Base-by-base conservation (phyloP, 2,888 invertebrate species). In the Sthenelais limicola region DNA sequence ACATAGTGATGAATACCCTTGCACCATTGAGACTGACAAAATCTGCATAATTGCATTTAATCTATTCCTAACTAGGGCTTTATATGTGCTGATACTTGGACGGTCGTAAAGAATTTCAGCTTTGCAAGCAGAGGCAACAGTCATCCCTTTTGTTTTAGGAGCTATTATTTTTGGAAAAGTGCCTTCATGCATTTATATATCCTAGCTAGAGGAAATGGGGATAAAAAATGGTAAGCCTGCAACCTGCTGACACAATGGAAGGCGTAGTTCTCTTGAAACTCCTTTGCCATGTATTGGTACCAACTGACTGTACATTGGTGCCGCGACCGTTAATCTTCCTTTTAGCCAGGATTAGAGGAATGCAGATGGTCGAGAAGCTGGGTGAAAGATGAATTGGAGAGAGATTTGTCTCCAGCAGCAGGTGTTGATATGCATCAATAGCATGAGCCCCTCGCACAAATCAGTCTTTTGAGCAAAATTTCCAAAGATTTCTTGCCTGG, bases 381-480 rank as follows among this genome's bases (percentile, higher is more conserved):
- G 3, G 24, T 26, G 18, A 15, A 24, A 35, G 38, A 62, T 62
- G 26, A 43, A 62, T 62, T 35, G 62, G 26, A 26, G 38, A 9
- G 38, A 9, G 38, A 62, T 62, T 62, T 62, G 62, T 62, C 62
- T 38, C 26, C 9, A 15, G 26, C 62, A 24, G 62, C 62, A 62
- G 62, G 62, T 62, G 62, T 62, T 62, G 62, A 62, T 62, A 62
- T 38, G 62, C 62, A 62, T 62, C 62, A 62, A 62, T 62, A 62
- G 62, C 62, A n/a, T n/a, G n/a, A n/a, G 9, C 24, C 18, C 26
- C 62, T 62, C 35, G 38, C 26, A 38, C 62, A 38, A 62, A 62
- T 35, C 62, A 18, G 35, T 1, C 62, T 43, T 62, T 62, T 62
- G 38, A 62, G 38, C 21, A 15, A 62, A 62, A 62, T 62, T 38